Evolutionary conservation across 1,140 invertebrate species (phyloP), one percentile per base, ranked within the genome.

Genomic region (Diorhabda carinulata): DNA sequence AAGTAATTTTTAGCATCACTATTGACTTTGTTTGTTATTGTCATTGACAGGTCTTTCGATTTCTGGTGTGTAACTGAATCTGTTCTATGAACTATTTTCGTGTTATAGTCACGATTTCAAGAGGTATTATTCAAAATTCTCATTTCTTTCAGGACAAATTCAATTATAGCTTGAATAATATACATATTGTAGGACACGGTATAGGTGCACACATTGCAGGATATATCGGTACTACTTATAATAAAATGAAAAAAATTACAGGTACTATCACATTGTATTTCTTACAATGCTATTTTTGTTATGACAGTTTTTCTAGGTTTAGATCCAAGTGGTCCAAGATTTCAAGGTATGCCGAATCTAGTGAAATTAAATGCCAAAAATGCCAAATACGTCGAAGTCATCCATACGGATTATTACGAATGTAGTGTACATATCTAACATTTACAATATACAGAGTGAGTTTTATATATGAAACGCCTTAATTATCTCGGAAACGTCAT

Each of bases 171-270:
- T 44, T 69, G 7, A 71, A 72, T n/a, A 72, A 73, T 41, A 64
- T 79, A 3, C 77, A 79, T 61, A 44, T 80, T 9, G 73, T 80
- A 56, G 78, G 78, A 43, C 78, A 80, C 71, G 78, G 78, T 7
- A 72, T 80, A 56, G 78, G 78, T 2, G 78, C 78, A 5, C 78
- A 80, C 66, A 79, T 80, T 64, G 78, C 78, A 43, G 78, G 78
- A 43, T 80, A 80, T 65, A 74, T 80, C 10, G 78, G 78, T 4
- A 62, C 72, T 57, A 69, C 47, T 43, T 57, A 74, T 7, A 57
- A 57, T 42, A 66, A 69, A 41, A 67, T 78, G 10, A 69, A 69
- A 58, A 78, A 76, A 70, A 80, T 80, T 47, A 77, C 78, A 65
- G 76, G 76, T 74, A 44, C n/a, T 3, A 43, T 63, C 0, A 3